Conservation (phyloP, 2,888 invertebrate genomes). For the Tholera decimalis region DNA sequence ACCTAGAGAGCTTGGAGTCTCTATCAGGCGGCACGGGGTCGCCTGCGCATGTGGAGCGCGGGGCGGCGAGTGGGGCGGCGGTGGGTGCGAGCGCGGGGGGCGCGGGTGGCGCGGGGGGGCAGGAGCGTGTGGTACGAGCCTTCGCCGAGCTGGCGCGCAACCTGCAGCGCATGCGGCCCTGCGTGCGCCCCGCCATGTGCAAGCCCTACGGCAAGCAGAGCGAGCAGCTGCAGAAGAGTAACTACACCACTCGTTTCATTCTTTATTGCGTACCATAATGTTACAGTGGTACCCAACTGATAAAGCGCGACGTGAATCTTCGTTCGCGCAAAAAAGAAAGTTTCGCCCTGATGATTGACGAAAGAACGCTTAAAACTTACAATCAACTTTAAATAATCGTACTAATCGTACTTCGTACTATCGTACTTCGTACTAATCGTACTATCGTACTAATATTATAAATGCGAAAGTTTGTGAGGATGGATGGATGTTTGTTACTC, state of each 20-base stretch:
- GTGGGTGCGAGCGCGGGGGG: conserved; percentile 84
- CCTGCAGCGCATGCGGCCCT: conserved; percentile 97
- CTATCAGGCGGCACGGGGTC: conserved; percentile 91
- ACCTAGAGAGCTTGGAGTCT: conserved; percentile 94
- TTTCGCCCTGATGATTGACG: too few species aligned
- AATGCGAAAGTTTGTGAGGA: too few species aligned
- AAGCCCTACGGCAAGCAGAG: conserved; percentile 98
- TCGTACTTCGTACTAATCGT: too few species aligned
- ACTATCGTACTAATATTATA: too few species aligned
- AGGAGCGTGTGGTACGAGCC: conserved; percentile 96
- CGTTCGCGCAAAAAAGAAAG: too few species aligned
- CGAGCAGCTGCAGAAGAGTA: conserved; percentile 97
- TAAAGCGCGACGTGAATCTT: too few species aligned
- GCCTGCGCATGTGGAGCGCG: conserved; percentile 92
- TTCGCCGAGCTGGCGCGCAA: conserved; percentile 97
- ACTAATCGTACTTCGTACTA: too few species aligned
- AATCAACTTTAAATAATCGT: too few species aligned
- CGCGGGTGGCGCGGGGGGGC: conserved; percentile 91
- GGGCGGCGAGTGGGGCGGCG: conserved; percentile 90
- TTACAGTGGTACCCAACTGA: too few species aligned
- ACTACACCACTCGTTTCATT: conserved; percentile 53
- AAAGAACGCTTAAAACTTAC: too few species aligned
- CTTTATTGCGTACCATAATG: too few species aligned
- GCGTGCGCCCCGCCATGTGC: conserved; percentile 97
- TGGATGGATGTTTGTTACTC: too few species aligned